phyloP scores from a whole-genome alignment of 2,888 invertebrate genomes.

The Nephrotoma flavescens region DNA sequence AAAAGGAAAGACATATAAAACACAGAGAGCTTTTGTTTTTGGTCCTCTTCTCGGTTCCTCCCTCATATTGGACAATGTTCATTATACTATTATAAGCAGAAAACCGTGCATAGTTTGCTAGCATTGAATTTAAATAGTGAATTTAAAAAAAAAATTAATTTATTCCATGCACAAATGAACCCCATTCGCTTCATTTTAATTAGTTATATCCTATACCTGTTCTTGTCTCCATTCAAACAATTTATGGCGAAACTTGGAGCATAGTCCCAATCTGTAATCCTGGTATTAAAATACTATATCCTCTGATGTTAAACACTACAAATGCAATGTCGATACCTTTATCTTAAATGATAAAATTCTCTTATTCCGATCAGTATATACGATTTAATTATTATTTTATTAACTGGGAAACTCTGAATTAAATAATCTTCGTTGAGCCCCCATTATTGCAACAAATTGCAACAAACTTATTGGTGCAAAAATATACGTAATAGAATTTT shows the following conservation, averaged over 20 bases:
- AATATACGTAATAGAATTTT: no score
- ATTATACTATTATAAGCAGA: not conserved
- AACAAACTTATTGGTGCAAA: not conserved
- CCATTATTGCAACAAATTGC: not conserved
- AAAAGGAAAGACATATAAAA: slow-evolving; percentile 7
- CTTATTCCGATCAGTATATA: no score
- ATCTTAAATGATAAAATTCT: no score
- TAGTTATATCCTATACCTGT: not conserved
- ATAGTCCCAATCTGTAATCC: not conserved
- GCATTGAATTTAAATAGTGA: slow-evolving; percentile 5
- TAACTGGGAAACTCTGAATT: no score
- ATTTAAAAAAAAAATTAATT: slow-evolving; percentile 1
- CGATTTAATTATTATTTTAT: no score
- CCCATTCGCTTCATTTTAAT: no score
- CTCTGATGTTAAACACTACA: not conserved
- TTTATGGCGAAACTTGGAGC: not conserved
- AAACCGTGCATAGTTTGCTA: not conserved
- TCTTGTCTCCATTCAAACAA: not conserved
- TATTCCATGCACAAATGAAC: no score
- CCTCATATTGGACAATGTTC: slow-evolving; percentile 8
- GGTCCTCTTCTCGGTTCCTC: slow-evolving; percentile 8
- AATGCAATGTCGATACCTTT: not conserved
- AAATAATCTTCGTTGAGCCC: no score
- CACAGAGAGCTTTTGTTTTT: slow-evolving; percentile 4
- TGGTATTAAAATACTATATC: not conserved